Base-by-base conservation (phyloP, 2,113 vertebrate genomes). In the Elaphurus davidianus region DNA sequence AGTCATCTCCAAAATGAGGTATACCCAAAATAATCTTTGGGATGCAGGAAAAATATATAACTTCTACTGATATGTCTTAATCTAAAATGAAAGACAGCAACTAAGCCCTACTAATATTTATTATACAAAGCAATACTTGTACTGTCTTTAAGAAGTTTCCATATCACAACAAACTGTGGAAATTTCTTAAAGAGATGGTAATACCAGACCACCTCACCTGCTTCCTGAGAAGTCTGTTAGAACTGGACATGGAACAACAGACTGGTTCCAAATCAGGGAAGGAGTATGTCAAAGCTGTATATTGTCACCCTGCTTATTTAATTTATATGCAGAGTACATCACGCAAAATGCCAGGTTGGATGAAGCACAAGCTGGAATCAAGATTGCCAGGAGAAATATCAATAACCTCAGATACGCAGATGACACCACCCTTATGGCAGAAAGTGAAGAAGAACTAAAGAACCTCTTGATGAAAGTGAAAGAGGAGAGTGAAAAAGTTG, bases 271-370 rank as follows among this genome's bases (percentile, higher is more conserved):
- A 36, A 71, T 36, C 62, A 36, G n/a, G 64, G 21, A 64, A 64
- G 33, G 4, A 36, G 64, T 21, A 67, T 11, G 8, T 36, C 64
- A 36, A 67, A n/a, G 3, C 17, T 36, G 8, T 10, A 67, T 36
- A 36, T 11, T 67, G 64, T 67, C 17, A 67, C 33, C 17, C 4
- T 1, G 33, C 17, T 67, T 67, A 67, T 67, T 36, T 67, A 67
- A 67, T 17, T 67, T 67, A 19, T 36, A 67, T 11, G 33, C 64
- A 71, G n/a, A 36, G 64, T 71, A 67, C 33, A 67, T 67, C 64
- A 19, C 0, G 0, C 5, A 33, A 67, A 67, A 67, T 19, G 9
- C 4, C 2, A 0, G n/a, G 19, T 19, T 36, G 64, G 9, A 71
- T 23, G 64, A 71, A 71, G 5, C 64, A 71, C 4, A 1, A 71